Evolutionary conservation across 2,113 vertebrate genomes (phyloP), one percentile per base, ranked within the genome.

Genomic region (Heterochromis multidens): DNA sequence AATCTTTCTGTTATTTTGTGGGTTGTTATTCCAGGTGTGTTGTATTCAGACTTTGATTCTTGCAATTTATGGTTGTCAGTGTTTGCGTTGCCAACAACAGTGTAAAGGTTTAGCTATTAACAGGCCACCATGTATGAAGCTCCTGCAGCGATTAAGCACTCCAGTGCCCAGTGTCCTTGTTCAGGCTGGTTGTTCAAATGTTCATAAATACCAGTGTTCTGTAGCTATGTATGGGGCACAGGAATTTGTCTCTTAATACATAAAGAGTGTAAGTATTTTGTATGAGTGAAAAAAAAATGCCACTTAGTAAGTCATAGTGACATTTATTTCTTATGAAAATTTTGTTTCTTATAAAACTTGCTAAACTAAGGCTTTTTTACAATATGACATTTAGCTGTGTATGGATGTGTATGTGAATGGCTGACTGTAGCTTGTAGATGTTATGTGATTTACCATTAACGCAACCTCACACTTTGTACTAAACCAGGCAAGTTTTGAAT

Each of bases 211-310:
- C 13, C 13, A 25, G n/a, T 17, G 37, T 43, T 67, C 13, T 25
- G 63, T 67, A 67, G 19, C 31, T 43, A n/a, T 67, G 63, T 6
- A 35, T 35, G 33, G 4, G 33, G n/a, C 37, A 65, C 62, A 65
- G 62, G 40, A 1, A 0, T 31, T 31, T 31, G 31, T 31, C 31
- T 31, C 31, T 31, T 31, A 31, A 31, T 40, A 0, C n/a, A 57
- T 57, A 13, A 57, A 57, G 23, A 57, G 25, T 0, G 23, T 27
- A 59, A 67, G 10, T 67, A 17, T 43, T 67, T 3, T 25, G 37
- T 17, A 43, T 7, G 43, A 67, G 63, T 43, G 25, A 40, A 43
- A 65, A 7, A 37, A 37, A 37, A 23, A 17, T 16, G 4, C 16
- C 63, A 67, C 37, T 9, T 65, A 13, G 12, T 40, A 43, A 43